phyloP scores from a whole-genome alignment of 2,888 invertebrate genomes.

The Zhuqinia jingwanae region DNA sequence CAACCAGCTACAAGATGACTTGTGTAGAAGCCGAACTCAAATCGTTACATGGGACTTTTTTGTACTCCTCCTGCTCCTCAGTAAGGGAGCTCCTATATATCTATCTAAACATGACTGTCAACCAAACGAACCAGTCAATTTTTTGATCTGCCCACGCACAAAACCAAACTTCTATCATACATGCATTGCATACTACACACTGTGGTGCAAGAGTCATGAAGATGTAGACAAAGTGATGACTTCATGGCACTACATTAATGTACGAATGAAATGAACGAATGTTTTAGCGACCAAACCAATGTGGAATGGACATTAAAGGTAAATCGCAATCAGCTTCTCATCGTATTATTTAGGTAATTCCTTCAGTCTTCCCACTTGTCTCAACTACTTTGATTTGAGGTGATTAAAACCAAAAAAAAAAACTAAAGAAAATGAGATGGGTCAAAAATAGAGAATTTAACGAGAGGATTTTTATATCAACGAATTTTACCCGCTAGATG shows the following conservation, averaged over 20 bases:
- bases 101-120: conserved; percentile 42
- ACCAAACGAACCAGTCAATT: conserved; percentile 67
- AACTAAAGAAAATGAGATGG: too few species aligned
- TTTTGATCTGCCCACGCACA: conserved; percentile 71
- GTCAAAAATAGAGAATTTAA: too few species aligned
- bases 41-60: conserved; percentile 22
- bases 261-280: background rate
- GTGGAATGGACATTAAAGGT: conserved; percentile 66
- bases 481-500: too few species aligned
- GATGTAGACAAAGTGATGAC: conserved; percentile 25
- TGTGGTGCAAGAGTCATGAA: background rate
- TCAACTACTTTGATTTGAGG: conserved; percentile 47
- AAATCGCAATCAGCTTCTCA: conserved; percentile 67
- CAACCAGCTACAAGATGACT: background rate
- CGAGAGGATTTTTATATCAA: too few species aligned
- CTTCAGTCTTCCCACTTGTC: conserved; percentile 61
- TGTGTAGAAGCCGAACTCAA: conserved; percentile 2
- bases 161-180: conserved; percentile 41
- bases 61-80: conserved; percentile 36
- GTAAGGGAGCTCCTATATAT: conserved; percentile 13
- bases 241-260: conserved; percentile 8
- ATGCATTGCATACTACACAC: conserved; percentile 11
- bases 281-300: too few species aligned
- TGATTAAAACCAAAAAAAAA: conserved; percentile 57
- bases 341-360: conserved; percentile 60